Conservation (phyloP, 2,888 invertebrate genomes). For the Aphidoletes aphidimyza region DNA sequence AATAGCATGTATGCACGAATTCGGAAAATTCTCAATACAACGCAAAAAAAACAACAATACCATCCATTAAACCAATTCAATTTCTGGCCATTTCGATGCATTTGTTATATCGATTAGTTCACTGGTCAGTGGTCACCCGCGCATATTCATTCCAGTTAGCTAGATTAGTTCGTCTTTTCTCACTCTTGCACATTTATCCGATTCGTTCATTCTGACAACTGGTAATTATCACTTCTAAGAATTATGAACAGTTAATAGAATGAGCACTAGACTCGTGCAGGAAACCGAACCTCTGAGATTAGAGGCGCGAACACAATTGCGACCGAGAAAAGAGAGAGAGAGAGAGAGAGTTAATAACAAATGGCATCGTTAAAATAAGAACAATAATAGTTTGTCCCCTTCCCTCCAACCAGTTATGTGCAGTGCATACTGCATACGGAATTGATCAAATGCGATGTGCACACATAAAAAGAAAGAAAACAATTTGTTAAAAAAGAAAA, state of each 20-base stretch:
- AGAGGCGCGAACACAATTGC: too few species aligned
- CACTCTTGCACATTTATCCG: too few species aligned
- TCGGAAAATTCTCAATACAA: not conserved
- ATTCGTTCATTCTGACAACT: not conserved
- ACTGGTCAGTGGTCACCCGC: too few species aligned
- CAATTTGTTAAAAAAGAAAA: not conserved
- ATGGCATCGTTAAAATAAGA: slow-evolving; percentile 3
- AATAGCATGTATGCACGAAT: not conserved
- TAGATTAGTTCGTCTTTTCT: too few species aligned
- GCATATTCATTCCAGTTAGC: too few species aligned
- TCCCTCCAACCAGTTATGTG: too few species aligned
- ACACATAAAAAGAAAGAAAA: not conserved
- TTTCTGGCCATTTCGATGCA: not conserved
- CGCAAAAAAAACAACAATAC: not conserved
- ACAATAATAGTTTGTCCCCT: not conserved
- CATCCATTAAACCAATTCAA: not conserved
- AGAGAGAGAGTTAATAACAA: not conserved
- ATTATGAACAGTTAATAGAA: slow-evolving; percentile 7
- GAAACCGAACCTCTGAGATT: not conserved
- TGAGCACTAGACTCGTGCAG: not conserved
- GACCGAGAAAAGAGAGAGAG: not conserved
- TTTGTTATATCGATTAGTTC: slow-evolving; percentile 45
- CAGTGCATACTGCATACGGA: too few species aligned
- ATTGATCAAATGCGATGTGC: not conserved
- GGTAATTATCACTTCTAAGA: slow-evolving; percentile 23